A percentile compares a stretch with the other conserved stretches of the same genome.
These are phyloP conservation scores for Lacerta agilis DNA, from an alignment of 2,797 vertebrate genomes.

Conservation along the genomic window DNA sequence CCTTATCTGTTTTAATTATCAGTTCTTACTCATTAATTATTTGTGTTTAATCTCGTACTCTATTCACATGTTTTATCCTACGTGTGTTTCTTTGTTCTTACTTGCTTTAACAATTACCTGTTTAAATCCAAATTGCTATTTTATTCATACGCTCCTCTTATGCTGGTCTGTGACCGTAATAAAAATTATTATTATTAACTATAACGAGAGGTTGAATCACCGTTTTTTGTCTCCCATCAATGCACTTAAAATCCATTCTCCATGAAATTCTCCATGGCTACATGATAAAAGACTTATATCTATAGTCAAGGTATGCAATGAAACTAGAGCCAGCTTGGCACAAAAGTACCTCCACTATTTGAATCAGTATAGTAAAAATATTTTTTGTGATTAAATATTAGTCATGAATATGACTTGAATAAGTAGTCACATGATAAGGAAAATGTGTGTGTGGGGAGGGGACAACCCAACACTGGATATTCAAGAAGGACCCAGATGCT, in stretches of 20 bases:
- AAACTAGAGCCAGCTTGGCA: not conserved
- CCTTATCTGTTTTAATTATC: too few relatives aligned
- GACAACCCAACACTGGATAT: too few relatives aligned
- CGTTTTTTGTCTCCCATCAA: not conserved
- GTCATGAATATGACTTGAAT: too few relatives aligned
- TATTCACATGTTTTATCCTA: too few relatives aligned
- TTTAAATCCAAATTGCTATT: too few relatives aligned
- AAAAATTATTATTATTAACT: too few relatives aligned
- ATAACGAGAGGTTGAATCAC: not conserved
- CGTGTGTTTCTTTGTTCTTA: too few relatives aligned
- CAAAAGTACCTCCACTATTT: not conserved
- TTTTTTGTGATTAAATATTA: not conserved
- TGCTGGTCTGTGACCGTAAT: too few relatives aligned
- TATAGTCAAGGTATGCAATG: not conserved
- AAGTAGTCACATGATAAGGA: not conserved
- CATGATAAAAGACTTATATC: not conserved
- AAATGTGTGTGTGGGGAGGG: not conserved
- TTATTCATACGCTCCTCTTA: too few relatives aligned
- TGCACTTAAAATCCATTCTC: not conserved
- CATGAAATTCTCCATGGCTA: not conserved
- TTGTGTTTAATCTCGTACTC: too few relatives aligned
- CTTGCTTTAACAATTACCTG: too few relatives aligned
- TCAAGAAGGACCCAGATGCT: not conserved
- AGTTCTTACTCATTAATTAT: too few relatives aligned
- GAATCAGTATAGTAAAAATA: not conserved